Evolutionary conservation across 2,888 invertebrate genomes (phyloP).

Genomic region (Eledona agricola): DNA sequence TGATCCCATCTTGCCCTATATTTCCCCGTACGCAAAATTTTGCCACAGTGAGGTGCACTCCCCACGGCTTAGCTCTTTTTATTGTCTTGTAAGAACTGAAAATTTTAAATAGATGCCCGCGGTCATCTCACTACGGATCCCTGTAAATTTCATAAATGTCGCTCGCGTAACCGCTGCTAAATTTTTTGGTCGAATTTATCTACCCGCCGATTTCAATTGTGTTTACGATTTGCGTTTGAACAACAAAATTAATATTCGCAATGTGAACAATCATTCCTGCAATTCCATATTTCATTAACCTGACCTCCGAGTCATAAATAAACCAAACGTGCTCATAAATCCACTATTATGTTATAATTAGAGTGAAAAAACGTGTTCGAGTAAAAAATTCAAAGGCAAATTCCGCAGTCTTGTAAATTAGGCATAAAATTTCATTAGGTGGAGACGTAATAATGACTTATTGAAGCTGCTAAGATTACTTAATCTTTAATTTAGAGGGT

Average conservation of each 20-base stretch:
- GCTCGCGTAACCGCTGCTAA: too few species aligned
- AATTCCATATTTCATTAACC: background rate
- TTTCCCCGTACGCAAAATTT: conserved; percentile 14
- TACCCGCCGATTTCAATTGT: too few species aligned
- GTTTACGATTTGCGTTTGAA: too few species aligned
- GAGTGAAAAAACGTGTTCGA: background rate
- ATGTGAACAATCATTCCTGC: too few species aligned
- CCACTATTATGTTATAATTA: background rate
- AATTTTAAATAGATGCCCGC: too few species aligned
- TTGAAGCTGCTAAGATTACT: conserved; percentile 15
- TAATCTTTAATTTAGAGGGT: background rate
- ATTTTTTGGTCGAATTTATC: too few species aligned
- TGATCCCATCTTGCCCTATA: conserved; percentile 14
- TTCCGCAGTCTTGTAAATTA: conserved; percentile 1
- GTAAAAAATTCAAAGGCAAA: conserved; percentile 6
- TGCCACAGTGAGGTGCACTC: too few species aligned
- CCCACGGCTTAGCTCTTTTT: too few species aligned
- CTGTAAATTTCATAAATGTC: too few species aligned
- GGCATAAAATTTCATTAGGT: conserved; percentile 3
- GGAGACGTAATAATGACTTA: conserved; percentile 6
- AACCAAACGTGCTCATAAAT: conserved; percentile 4
- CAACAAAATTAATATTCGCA: too few species aligned
- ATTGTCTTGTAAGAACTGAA: too few species aligned
- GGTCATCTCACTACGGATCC: too few species aligned
- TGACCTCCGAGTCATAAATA: conserved; percentile 1